These are phyloP conservation scores for Cephus cinctus DNA, from an alignment of 1,140 invertebrate species.

Conservation along the genomic window DNA sequence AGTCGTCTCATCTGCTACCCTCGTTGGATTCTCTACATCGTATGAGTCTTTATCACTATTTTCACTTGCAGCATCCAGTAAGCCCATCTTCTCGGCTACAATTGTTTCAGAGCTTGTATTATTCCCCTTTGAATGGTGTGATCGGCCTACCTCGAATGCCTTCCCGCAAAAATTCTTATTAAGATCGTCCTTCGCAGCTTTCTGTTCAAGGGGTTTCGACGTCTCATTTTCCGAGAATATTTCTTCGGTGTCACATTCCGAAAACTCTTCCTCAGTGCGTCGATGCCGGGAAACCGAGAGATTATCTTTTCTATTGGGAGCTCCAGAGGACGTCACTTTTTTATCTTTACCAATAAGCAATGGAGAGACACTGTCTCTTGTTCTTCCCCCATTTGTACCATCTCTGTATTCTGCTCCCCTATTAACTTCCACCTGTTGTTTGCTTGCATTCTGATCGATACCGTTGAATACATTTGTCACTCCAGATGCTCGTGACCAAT, in stretches of 20 bases:
- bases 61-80: not conserved
- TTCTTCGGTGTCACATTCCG: conserved; percentile 34
- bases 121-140: too few species aligned
- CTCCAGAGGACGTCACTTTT: not conserved
- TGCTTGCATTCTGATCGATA: conserved; percentile 12
- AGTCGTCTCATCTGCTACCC: not conserved
- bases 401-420: not conserved
- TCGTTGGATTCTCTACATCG: too few species aligned
- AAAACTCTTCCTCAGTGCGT: conserved; percentile 13
- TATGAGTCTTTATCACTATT: too few species aligned
- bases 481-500: too few species aligned
- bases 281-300: too few species aligned
- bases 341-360: not conserved
- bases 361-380: not conserved
- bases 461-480: too few species aligned
- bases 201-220: too few species aligned
- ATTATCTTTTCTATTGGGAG: not conserved
- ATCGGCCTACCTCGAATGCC: too few species aligned
- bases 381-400: not conserved
- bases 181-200: too few species aligned
- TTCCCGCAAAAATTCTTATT: too few species aligned
- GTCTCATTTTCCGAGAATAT: conserved; percentile 26
- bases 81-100: conserved; percentile 2
- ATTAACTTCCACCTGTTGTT: not conserved
- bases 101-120: not conserved